phyloP scores from a whole-genome alignment of 2,113 vertebrate species.

The Neogale vison region DNA sequence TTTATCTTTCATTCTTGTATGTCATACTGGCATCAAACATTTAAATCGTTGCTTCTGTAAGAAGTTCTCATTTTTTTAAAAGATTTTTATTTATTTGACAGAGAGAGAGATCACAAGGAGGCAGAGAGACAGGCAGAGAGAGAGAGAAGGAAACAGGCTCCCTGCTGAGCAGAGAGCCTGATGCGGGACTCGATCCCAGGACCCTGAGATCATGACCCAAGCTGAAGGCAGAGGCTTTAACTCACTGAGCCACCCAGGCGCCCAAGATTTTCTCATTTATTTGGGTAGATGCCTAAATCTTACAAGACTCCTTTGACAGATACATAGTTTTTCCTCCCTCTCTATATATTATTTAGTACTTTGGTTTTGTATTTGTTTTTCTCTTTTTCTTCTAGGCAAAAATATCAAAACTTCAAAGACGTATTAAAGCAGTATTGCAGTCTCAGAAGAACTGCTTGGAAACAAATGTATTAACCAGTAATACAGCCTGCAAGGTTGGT shows the following conservation, averaged over 20 bases:
- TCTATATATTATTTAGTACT: constrained; percentile 7
- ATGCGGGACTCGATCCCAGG: too few relatives aligned
- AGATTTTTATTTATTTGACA: too few relatives aligned
- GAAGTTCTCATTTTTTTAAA: not conserved
- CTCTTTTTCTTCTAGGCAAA: constrained; percentile 72
- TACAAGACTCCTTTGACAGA: not conserved
- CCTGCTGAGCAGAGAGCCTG: too few relatives aligned
- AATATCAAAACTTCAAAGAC: constrained; percentile 67
- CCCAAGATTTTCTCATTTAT: constrained; percentile 38
- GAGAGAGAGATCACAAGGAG: too few relatives aligned
- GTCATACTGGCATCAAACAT: not conserved
- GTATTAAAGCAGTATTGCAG: not conserved
- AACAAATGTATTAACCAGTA: not conserved
- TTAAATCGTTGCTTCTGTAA: constrained; percentile 32
- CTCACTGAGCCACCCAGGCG: too few relatives aligned
- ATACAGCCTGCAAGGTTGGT: constrained; percentile 50
- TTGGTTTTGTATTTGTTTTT: not conserved
- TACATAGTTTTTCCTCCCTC: not conserved
- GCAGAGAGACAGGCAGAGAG: too few relatives aligned
- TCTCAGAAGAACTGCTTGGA: constrained; percentile 25
- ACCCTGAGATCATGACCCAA: too few relatives aligned
- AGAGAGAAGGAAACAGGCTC: too few relatives aligned
- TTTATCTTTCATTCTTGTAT: constrained; percentile 16
- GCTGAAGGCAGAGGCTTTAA: too few relatives aligned
- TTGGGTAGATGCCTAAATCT: not conserved